Percentiles rank a stretch among this genome's conserved stretches.
phyloP scores from a whole-genome alignment of 2,888 invertebrate species.

The Eristalis intricaria region DNA sequence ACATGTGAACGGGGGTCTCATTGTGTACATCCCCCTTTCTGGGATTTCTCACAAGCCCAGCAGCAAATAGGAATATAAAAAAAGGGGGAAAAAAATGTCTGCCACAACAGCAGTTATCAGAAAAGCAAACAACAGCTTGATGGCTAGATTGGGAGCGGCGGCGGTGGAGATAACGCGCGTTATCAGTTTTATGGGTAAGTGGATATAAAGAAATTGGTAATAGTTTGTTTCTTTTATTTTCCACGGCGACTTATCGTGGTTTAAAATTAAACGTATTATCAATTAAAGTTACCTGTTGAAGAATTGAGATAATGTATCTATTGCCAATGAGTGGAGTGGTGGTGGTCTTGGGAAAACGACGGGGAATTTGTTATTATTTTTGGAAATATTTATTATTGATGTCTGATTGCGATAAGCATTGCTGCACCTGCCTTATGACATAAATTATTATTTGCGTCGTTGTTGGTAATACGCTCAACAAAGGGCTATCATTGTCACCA shows the following conservation, averaged over 20 bases:
- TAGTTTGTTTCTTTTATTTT: neutral
- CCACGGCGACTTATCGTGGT: neutral
- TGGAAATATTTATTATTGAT: neutral
- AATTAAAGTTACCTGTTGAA: neutral
- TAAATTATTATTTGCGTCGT: neutral
- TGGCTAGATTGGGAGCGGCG: conserved; percentile 43
- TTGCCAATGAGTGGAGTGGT: neutral
- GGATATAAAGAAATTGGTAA: conserved; percentile 2
- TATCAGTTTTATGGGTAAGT: conserved; percentile 50
- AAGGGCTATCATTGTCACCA: neutral
- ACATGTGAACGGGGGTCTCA: neutral
- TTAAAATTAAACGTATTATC: neutral
- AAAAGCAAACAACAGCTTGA: neutral
- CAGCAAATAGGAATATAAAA: neutral
- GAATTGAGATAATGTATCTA: neutral
- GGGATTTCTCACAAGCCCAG: neutral
- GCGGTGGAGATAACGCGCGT: conserved; percentile 15
- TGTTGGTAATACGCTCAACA: neutral
- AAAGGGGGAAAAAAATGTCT: neutral
- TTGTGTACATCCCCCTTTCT: neutral
- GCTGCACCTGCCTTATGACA: neutral
- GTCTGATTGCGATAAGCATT: conserved; percentile 12
- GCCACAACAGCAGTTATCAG: neutral
- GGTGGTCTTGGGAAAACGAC: neutral
- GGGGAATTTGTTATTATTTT: conserved; percentile 1